phyloP scores from a whole-genome alignment of 2,113 vertebrate species.

The Pelecanus crispus region DNA sequence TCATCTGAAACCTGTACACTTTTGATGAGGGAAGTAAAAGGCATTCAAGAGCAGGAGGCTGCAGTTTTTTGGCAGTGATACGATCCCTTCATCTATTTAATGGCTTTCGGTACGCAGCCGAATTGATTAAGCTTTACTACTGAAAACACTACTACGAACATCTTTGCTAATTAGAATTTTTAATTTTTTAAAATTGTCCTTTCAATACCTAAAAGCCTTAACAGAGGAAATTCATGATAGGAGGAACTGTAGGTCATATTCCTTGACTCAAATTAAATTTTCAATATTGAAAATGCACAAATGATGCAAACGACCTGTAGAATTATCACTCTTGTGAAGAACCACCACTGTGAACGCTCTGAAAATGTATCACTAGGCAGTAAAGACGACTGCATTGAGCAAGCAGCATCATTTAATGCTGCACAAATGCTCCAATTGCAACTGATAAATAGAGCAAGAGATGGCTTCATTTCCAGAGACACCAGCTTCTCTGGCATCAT shows the following conservation, averaged over 20 bases:
- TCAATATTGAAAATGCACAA: neutral
- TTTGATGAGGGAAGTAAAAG: neutral
- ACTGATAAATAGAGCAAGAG: neutral
- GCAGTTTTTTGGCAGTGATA: neutral
- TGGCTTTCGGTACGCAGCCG: neutral
- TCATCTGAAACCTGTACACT: accelerated
- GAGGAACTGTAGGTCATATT: neutral
- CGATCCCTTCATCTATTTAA: neutral
- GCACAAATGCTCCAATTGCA: neutral
- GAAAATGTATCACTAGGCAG: neutral
- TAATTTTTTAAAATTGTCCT: neutral
- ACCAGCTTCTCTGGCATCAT: neutral
- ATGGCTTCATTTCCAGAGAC: neutral
- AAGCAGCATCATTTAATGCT: neutral
- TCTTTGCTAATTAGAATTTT: neutral
- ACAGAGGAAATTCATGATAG: neutral
- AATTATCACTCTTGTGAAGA: neutral
- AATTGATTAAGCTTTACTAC: neutral
- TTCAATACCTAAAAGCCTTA: neutral
- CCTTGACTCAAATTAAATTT: neutral
- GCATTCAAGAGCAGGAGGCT: neutral
- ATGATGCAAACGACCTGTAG: neutral
- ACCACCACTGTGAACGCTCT: neutral
- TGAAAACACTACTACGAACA: neutral
- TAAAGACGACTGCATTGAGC: neutral